phyloP scores from a whole-genome alignment of 1,140 invertebrate genomes.

The Elysia chlorotica region DNA sequence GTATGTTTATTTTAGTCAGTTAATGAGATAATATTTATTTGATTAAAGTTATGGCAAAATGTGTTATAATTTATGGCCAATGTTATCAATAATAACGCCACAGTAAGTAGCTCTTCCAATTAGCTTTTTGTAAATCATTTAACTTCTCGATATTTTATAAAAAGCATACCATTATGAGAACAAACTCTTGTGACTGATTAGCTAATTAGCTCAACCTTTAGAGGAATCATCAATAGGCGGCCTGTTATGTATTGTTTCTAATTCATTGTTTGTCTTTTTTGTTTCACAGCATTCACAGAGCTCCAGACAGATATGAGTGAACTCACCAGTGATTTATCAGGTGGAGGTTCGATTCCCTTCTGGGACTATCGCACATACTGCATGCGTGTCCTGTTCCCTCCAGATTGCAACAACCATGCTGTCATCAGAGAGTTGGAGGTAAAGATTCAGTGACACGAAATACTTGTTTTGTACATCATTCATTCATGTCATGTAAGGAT shows the following conservation, averaged over 20 bases:
- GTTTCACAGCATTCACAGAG: slow-evolving; percentile 88
- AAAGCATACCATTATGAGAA: background rate
- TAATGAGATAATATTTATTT: too few species aligned
- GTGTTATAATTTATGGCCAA: too few species aligned
- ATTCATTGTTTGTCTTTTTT: too few species aligned
- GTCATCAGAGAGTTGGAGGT: slow-evolving; percentile 66
- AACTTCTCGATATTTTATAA: background rate
- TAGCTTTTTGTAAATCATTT: too few species aligned
- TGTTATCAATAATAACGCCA: too few species aligned
- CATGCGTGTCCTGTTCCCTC: slow-evolving; percentile 97
- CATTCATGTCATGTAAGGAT: background rate
- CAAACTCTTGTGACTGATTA: too few species aligned
- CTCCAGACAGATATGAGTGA: slow-evolving; percentile 99
- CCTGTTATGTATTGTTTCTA: too few species aligned
- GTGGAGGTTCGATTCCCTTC: slow-evolving; percentile 88
- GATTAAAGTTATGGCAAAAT: too few species aligned
- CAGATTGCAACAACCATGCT: slow-evolving; percentile 69
- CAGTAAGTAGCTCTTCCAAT: too few species aligned
- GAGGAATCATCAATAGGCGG: too few species aligned
- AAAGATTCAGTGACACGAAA: background rate
- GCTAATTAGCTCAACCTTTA: too few species aligned
- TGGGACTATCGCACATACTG: slow-evolving; percentile 95
- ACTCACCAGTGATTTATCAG: slow-evolving; percentile 92
- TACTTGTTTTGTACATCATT: background rate
- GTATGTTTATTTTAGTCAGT: too few species aligned